Evolutionary conservation across 2,113 vertebrate species (phyloP).

Genomic region (Ochotona princeps): DNA sequence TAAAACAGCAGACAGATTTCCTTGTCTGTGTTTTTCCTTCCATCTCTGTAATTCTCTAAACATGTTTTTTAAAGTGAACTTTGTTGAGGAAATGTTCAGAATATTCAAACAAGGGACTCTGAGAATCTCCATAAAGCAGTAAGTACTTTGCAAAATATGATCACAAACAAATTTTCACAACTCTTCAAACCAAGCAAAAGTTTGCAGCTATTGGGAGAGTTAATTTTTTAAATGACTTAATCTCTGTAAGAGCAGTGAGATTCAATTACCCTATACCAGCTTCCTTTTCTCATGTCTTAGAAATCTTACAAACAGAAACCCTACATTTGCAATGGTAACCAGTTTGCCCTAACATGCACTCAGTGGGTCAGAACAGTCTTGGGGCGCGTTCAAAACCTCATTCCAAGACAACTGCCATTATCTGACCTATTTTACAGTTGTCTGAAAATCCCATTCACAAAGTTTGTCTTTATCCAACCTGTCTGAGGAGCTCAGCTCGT

Average conservation of each 20-base stretch:
- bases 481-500: slow-evolving; percentile 31
- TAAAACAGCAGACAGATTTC: no score
- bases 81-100: not conserved
- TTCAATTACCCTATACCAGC: not conserved
- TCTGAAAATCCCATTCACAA: slow-evolving; percentile 11
- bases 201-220: not conserved
- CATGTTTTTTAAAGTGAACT: no score
- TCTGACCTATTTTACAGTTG: slow-evolving; percentile 60
- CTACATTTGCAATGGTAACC: not conserved
- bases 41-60: no score
- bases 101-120: not conserved
- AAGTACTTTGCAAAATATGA: not conserved
- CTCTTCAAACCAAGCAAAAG: not conserved
- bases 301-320: not conserved
- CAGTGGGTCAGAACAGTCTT: not conserved
- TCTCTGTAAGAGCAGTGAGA: not conserved
- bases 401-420: slow-evolving; percentile 9
- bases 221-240: not conserved
- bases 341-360: not conserved
- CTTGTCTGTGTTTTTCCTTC: no score
- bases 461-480: slow-evolving; percentile 41
- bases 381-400: not conserved
- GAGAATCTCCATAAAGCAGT: not conserved
- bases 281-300: not conserved
- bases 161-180: not conserved